Base-by-base conservation (phyloP, 2,797 vertebrate species). In the Catharus ustulatus region DNA sequence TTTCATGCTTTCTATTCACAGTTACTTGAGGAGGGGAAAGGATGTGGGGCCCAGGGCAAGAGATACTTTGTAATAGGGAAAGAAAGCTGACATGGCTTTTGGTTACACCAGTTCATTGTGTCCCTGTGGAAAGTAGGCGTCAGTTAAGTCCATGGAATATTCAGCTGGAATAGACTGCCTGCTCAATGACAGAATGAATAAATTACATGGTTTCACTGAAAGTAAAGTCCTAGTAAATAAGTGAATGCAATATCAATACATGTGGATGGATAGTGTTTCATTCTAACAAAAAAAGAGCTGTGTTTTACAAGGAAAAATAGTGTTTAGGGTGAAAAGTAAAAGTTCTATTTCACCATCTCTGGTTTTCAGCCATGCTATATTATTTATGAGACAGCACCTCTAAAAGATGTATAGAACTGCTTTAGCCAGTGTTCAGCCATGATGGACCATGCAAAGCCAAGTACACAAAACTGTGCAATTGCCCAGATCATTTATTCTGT, bases 1-100 rank as follows among this genome's bases (percentile, higher is more conserved):
- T 88, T 96, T 96, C 89, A 78, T 93, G 94, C 95, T 92, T 93
- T 93, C 91, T 92, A 67, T 96, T 96, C 95, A 96, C 91, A 93
- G 66, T 90, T 64, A 73, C 84, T 87, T 93, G 95, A 94, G 89
- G 94, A 96, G 92, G 92, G 89, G 93, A 91, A 91, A 80, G 83
- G 95, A 93, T 30, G 38, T 93, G 96, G 92, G 96, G 94, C 94
- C 96, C 94, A 90, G 94, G 93, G 88, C 91, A 90, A 94, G 91
- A 77, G 57, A 85, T 91, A 84, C 77, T 93, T 96, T 95, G 91
- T 93, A 78, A 64, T 29, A 79, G 83, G 82, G 64, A 69, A 87
- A 87, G 93, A 80, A 93, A 96, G 71, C 79, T 89, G 89, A 63
- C 32, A 42, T 52, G 93, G 89, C 68, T 95, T 94, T 72, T 45